phyloP scores from a whole-genome alignment of 2,113 vertebrate species.

The Abramis brama region DNA sequence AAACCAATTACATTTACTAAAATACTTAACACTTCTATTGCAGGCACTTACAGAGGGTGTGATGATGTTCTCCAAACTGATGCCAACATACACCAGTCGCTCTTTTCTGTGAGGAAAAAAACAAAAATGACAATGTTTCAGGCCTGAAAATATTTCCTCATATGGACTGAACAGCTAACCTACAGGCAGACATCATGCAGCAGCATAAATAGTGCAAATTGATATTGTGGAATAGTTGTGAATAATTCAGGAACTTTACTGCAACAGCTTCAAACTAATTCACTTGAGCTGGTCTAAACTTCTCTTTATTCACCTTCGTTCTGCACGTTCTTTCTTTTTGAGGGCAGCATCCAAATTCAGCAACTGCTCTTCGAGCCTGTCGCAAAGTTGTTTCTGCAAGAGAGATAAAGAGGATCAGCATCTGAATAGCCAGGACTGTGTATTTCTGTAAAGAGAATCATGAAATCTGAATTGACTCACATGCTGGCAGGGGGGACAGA shows the following conservation, averaged over 20 bases:
- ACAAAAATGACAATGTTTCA: neutral
- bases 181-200: neutral
- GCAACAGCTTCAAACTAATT: neutral
- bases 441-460: neutral
- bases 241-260: neutral
- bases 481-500: slow-evolving; percentile 96
- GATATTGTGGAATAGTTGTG: no score
- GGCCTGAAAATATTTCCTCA: neutral
- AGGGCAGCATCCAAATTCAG: slow-evolving; percentile 90
- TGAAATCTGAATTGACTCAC: slow-evolving; percentile 72
- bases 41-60: slow-evolving; percentile 83
- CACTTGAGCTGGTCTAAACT: neutral
- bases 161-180: no score
- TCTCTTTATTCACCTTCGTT: slow-evolving; percentile 82
- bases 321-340: slow-evolving; percentile 96
- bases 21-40: no score
- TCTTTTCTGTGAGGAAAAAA: slow-evolving; percentile 83
- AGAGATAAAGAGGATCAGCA: slow-evolving; percentile 8
- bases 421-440: neutral
- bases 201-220: neutral
- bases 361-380: slow-evolving; percentile 92
- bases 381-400: slow-evolving; percentile 91
- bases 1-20: no score
- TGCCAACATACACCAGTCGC: slow-evolving; percentile 94
- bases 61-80: slow-evolving; percentile 98